A percentile compares a stretch with the other conserved stretches of the same genome.
Conservation (phyloP, 2,888 invertebrate species). For the Oxycera nigricornis region DNA sequence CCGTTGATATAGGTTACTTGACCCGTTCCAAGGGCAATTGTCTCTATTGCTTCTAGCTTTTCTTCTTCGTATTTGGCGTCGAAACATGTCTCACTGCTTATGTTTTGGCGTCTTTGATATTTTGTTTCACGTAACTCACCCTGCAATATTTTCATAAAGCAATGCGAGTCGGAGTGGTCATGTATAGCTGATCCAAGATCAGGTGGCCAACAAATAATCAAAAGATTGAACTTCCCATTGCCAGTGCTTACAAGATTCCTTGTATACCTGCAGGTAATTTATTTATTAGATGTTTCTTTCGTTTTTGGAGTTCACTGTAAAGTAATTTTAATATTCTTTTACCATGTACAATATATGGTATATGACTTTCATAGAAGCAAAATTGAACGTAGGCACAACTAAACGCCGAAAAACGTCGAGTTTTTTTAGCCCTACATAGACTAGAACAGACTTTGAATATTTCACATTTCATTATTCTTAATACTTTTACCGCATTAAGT, state of each 20-base stretch:
- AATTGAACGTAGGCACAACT: too few species aligned
- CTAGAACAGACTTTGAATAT: too few species aligned
- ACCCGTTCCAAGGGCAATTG: conserved; percentile 72
- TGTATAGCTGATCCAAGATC: conserved; percentile 95
- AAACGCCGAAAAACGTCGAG: too few species aligned
- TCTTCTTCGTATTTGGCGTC: conserved; percentile 52
- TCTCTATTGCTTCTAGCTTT: conserved; percentile 71
- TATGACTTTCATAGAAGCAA: too few species aligned
- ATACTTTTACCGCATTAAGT: too few species aligned
- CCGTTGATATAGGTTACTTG: conserved; percentile 96
- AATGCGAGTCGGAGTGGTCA: conserved; percentile 95
- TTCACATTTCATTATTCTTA: too few species aligned
- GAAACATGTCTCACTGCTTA: conserved; percentile 37
- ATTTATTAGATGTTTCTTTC: too few species aligned
- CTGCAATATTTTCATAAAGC: conserved; percentile 94
- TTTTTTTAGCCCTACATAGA: too few species aligned
- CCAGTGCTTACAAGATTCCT: conserved; percentile 95
- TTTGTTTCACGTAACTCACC: conserved; percentile 83
- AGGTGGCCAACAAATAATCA: conserved; percentile 98
- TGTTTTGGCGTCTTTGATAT: conserved; percentile 52
- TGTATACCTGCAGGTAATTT: conserved; percentile 78
- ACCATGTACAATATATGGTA: too few species aligned
- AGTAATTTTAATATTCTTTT: too few species aligned
- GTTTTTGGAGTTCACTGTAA: too few species aligned
- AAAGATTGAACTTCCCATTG: conserved; percentile 96